These are phyloP conservation scores for Lithosia quadra DNA, from an alignment of 2,888 invertebrate species.

Conservation along the genomic window DNA sequence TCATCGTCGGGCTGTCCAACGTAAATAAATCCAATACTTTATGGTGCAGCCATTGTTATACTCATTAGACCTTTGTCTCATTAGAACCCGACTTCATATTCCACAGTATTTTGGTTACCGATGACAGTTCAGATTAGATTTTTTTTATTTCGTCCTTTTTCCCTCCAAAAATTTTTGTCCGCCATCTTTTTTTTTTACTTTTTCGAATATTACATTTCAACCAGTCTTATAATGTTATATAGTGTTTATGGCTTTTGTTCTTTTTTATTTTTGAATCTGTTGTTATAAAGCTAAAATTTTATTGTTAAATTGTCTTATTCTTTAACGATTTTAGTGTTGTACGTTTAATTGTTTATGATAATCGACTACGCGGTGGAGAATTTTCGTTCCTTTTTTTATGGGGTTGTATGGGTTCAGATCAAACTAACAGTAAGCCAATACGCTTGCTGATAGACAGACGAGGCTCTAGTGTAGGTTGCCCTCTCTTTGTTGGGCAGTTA, in stretches of 20 bases:
- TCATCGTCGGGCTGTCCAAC: slow-evolving; percentile 74
- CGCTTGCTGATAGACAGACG: too few relatives aligned
- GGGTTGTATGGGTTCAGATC: too few relatives aligned
- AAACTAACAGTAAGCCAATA: too few relatives aligned
- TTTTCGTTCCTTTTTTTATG: neutral
- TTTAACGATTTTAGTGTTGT: slow-evolving; percentile 13
- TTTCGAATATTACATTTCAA: slow-evolving; percentile 55
- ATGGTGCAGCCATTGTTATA: slow-evolving; percentile 81
- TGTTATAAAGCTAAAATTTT: slow-evolving; percentile 41
- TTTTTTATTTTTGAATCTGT: slow-evolving; percentile 33
- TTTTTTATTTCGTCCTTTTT: slow-evolving; percentile 59
- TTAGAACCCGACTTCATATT: slow-evolving; percentile 81
- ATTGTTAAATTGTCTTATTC: slow-evolving; percentile 39
- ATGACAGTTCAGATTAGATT: slow-evolving; percentile 82
- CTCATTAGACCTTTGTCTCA: slow-evolving; percentile 87
- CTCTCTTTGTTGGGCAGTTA: too few relatives aligned
- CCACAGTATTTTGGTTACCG: slow-evolving; percentile 75
- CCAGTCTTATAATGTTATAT: slow-evolving; percentile 52
- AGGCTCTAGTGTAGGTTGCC: too few relatives aligned
- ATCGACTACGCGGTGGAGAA: slow-evolving; percentile 9
- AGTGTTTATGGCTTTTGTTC: slow-evolving; percentile 52
- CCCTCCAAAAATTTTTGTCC: slow-evolving; percentile 53
- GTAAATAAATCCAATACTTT: slow-evolving; percentile 85
- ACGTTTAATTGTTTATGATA: slow-evolving; percentile 35
- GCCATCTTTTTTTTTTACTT: slow-evolving; percentile 58